Percentiles rank a stretch among this genome's conserved stretches.
These are phyloP conservation scores for Podarcis siculus DNA, from an alignment of 2,797 vertebrate genomes.

Conservation along the genomic window DNA sequence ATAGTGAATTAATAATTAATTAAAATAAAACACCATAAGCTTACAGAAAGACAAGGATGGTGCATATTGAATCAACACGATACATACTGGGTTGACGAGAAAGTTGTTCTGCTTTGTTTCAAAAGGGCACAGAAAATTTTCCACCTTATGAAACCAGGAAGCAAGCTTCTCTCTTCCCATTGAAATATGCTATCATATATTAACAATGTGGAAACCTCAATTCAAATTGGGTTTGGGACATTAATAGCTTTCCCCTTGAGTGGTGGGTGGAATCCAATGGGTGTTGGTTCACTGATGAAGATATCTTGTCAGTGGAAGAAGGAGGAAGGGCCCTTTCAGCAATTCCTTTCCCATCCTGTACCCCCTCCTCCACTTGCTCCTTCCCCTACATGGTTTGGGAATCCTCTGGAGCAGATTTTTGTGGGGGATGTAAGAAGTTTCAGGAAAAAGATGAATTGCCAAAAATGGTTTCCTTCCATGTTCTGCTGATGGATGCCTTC, in stretches of 20 bases:
- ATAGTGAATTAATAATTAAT: constrained; percentile 40
- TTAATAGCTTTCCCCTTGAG: neutral
- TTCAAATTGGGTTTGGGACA: neutral
- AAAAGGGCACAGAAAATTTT: neutral
- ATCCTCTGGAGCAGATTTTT: too few species aligned
- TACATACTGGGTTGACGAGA: neutral
- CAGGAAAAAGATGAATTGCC: too few species aligned
- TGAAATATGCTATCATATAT: neutral
- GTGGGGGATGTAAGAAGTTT: too few species aligned
- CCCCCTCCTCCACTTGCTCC: too few species aligned
- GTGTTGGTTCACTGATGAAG: neutral
- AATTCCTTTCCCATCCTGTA: too few species aligned
- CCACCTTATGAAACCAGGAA: neutral
- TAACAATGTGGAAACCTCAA: neutral
- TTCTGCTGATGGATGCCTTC: too few species aligned
- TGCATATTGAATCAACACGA: neutral
- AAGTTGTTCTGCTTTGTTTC: neutral
- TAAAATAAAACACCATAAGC: neutral
- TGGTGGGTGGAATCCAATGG: neutral
- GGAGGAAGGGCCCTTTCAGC: too few species aligned
- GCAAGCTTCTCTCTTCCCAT: neutral
- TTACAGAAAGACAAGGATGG: neutral
- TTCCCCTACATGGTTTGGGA: too few species aligned
- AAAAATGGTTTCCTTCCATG: too few species aligned
- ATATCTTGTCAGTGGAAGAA: too few species aligned